Conservation (phyloP, 2,797 vertebrate genomes). For the Amphiprion clarkii region DNA sequence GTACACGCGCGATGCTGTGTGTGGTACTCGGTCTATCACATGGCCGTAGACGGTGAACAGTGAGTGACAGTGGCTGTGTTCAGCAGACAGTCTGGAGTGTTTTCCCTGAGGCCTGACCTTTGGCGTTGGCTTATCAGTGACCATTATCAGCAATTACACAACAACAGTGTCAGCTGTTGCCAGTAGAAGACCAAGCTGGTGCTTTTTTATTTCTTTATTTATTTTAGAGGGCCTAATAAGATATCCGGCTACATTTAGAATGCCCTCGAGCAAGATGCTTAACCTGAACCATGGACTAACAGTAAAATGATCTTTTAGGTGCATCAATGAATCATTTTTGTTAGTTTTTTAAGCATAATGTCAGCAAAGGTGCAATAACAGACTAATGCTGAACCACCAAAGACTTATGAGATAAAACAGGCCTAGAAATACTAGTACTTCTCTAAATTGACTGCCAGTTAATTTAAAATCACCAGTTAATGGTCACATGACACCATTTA, state of each 20-base stretch:
- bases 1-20: background rate
- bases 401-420: no score
- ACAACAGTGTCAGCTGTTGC: conserved; percentile 26
- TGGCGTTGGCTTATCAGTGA: conserved; percentile 28
- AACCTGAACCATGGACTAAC: background rate
- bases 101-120: conserved; percentile 43
- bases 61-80: conserved; percentile 48
- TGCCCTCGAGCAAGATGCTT: conserved; percentile 31
- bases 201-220: background rate
- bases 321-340: background rate
- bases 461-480: no score
- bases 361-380: background rate
- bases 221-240: conserved; percentile 11
- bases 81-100: conserved; percentile 6
- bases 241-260: conserved; percentile 38
- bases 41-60: conserved; percentile 3
- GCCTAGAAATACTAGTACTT: no score
- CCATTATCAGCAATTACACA: conserved; percentile 58
- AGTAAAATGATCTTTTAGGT: background rate
- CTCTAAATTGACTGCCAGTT: no score
- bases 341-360: background rate
- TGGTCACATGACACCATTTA: no score
- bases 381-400: no score
- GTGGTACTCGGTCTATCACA: conserved; percentile 7
- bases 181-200: conserved; percentile 4